Conservation (phyloP, 2,888 invertebrate species). For the Zele albiditarsus region DNA sequence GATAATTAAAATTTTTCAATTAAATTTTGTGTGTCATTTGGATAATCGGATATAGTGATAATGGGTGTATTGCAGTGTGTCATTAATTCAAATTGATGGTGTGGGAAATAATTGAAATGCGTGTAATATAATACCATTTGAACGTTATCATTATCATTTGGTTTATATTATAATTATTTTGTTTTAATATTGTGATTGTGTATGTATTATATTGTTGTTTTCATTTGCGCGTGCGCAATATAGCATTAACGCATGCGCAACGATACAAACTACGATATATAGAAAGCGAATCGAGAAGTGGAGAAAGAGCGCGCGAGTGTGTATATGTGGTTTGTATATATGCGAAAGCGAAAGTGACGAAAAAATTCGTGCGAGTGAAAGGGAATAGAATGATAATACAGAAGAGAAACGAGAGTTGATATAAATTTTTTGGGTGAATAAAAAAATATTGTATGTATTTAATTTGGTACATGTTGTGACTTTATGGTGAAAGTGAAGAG, state of each 20-base stretch:
- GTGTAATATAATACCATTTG: neutral
- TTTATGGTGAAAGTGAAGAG: neutral
- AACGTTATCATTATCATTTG: neutral
- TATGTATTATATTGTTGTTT: neutral
- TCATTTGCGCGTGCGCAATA: slow-evolving; percentile 28
- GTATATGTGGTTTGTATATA: slow-evolving; percentile 1
- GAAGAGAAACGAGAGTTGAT: slow-evolving; percentile 9
- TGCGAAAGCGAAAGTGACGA: slow-evolving; percentile 37
- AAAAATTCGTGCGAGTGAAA: slow-evolving; percentile 22
- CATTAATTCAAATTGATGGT: neutral
- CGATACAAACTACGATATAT: slow-evolving; percentile 1
- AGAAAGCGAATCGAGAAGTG: slow-evolving; percentile 34
- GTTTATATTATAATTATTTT: neutral
- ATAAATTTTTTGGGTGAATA: slow-evolving; percentile 10
- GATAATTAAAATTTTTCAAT: slow-evolving; percentile 1
- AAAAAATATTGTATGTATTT: neutral
- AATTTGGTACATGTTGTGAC: neutral
- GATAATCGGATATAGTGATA: neutral
- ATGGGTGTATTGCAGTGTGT: neutral
- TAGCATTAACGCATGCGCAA: slow-evolving; percentile 36
- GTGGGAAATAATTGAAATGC: neutral
- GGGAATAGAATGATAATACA: slow-evolving; percentile 8
- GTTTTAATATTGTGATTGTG: neutral
- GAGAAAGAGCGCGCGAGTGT: slow-evolving; percentile 22
- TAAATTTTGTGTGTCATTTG: neutral